Evolutionary conservation across 2,888 invertebrate genomes (phyloP).

Genomic region (Junonia oenone): DNA sequence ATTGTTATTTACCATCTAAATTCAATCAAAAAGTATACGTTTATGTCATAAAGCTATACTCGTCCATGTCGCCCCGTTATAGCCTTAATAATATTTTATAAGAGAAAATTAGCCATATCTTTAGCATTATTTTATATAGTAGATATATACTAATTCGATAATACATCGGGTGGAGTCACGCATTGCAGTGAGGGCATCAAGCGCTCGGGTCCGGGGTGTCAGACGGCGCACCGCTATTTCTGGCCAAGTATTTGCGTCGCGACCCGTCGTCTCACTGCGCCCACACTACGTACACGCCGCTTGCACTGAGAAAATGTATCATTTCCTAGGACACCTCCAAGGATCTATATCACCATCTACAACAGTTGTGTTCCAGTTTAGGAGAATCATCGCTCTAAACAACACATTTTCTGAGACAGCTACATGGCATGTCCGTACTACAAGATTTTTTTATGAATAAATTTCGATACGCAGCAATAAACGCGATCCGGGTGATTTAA

Average conservation of each 20-base stretch:
- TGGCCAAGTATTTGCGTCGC: conserved; percentile 62
- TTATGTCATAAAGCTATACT: too few species aligned
- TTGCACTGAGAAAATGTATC: conserved; percentile 42
- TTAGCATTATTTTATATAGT: too few species aligned
- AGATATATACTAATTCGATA: too few species aligned
- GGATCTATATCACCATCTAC: neutral
- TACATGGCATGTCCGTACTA: conserved; percentile 12
- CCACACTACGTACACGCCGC: conserved; percentile 46
- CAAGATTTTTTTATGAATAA: conserved; percentile 19
- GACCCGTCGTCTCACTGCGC: conserved; percentile 39
- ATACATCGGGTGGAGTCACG: neutral
- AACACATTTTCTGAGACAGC: neutral
- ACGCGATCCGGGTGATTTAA: conserved; percentile 25
- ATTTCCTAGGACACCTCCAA: conserved; percentile 19
- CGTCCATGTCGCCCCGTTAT: too few species aligned
- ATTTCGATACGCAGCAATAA: conserved; percentile 24
- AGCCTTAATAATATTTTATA: too few species aligned
- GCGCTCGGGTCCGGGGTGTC: conserved; percentile 50
- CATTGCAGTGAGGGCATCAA: conserved; percentile 5
- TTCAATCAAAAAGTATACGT: too few species aligned
- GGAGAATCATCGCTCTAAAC: too few species aligned
- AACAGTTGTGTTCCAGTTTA: too few species aligned
- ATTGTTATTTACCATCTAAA: too few species aligned
- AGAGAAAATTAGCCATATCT: too few species aligned
- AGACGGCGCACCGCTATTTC: conserved; percentile 69